Percentiles rank a stretch among this genome's conserved stretches.
These are phyloP conservation scores for Eremophila alpestris DNA, from an alignment of 2,797 vertebrate genomes.

Conservation along the genomic window DNA sequence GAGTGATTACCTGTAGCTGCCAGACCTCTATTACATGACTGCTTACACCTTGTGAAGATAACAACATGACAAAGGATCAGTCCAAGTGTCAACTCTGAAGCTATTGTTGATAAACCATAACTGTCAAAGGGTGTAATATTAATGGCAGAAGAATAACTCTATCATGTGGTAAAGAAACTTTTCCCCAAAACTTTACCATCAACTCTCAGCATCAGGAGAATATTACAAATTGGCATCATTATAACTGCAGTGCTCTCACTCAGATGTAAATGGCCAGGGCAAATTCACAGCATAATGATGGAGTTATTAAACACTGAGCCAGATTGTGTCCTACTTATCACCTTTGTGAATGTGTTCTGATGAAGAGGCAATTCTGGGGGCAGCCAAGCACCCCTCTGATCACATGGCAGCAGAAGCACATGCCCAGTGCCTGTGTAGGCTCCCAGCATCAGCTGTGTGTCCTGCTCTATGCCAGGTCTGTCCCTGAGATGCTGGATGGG, in stretches of 20 bases:
- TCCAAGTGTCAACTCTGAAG: not conserved
- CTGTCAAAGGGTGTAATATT: not conserved
- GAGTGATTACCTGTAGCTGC: conserved; percentile 40
- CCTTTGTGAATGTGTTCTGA: not conserved
- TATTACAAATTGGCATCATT: not conserved
- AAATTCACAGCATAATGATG: not conserved
- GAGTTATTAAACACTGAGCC: not conserved
- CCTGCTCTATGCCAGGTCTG: not conserved
- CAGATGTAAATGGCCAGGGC: not conserved
- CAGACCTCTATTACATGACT: conserved; percentile 15
- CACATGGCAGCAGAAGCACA: accelerated
- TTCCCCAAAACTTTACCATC: not conserved
- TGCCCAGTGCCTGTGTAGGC: not conserved
- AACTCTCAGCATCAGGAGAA: not conserved
- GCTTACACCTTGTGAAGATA: conserved; percentile 4
- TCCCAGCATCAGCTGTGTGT: not conserved
- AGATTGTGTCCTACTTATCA: not conserved
- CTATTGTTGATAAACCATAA: not conserved
- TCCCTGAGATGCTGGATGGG: not conserved
- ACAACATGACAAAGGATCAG: conserved; percentile 15
- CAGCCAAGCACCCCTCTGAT: not conserved
- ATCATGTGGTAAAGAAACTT: not conserved
- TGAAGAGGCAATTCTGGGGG: not conserved
- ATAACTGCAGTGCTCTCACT: not conserved
- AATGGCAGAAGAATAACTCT: not conserved